Base-by-base conservation (phyloP, 2,113 vertebrate species). In the Saguinus imperator region DNA sequence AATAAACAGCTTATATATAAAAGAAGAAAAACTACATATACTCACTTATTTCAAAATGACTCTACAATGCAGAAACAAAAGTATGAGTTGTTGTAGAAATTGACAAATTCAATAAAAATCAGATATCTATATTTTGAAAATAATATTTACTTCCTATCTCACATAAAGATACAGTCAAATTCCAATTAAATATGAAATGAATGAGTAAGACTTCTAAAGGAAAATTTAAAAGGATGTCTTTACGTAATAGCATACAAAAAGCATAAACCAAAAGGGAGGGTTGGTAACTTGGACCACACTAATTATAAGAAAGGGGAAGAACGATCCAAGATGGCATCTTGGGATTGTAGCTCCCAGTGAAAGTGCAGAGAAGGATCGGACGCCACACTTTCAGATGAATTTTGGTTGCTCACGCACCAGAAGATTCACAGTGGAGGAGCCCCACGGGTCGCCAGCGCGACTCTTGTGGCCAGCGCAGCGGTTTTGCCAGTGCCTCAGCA, bases 301-400 rank as follows among this genome's bases (percentile, higher is more conserved):
- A 48, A 85, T 73, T 86, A 76, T 94, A 95, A 87, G 23, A 80
- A 89, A 95, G 68, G 75, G n/a, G 37, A 40, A 40, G 37, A 40
- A 40, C 37, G 37, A 40, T 40, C 37, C 37, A 40, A 40, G 37
- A 40, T 40, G 37, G 37, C 37, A 40, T 40, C n/a, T 40, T 40
- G 37, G 37, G 37, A 40, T 40, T 40, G 37, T 40, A 40, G 37
- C 37, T 40, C 37, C 37, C 37, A 40, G 37, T 40, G 37, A 40
- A 40, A 40, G 37, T 40, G 37, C 37, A 40, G 37, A 40, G 37
- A 40, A 40, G 37, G 37, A 40, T 2, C 2, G 37, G 37, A 40
- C 37, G 37, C 37, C 37, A 40, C 37, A 40, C 3, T 40, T 40
- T 40, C 37, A 40, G 37, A 40, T 3, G 37, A 40, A 40, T 40